Base-by-base conservation (phyloP, 1,140 invertebrate species). In the Drosophila repleta region DNA sequence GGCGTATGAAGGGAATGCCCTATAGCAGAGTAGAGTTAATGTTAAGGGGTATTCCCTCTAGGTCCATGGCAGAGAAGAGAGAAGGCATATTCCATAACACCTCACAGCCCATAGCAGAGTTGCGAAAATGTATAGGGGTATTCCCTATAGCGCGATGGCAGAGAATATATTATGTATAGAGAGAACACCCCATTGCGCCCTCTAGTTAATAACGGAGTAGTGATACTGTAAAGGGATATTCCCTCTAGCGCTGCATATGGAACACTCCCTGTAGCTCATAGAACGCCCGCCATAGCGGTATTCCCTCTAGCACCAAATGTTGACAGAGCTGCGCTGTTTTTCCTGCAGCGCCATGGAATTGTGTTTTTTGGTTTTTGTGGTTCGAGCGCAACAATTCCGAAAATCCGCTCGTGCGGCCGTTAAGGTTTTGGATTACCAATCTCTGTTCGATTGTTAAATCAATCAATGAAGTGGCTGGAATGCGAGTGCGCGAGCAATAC, bases 401-500 rank as follows among this genome's bases (percentile, higher is more conserved):
- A 57, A 57, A 32, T 64, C 32, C 18, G 13, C 21, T 51, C 35
- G 53, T 32, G 58, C 66, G 58, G 20, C 51, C 66, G 26, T 18
- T 32, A 26, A 37, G 68, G 53, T 21, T 65, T 57, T 58, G 62
- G 46, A 48, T 70, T 56, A 56, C 61, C 11, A 48, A 35, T 24
- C 26, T n/a, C 43, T 35, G 21, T 8, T 45, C 49, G 49, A 52
- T 51, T 58, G 53, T 43, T 57, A 39, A 45, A 43, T 15, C 39
- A 32, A 45, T 45, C 55, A 56, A 68, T 68, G 60, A 37, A 61
- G 48, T 45, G 39, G 35, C 39, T 17, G 20, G 49, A 52, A 52
- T 52, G 49, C 8, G 26, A 35, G 24, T 11, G 6, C 8, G 21
- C 13, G 46, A 32, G 15, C n/a, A 1, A 4, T 0, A n/a, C 2